Evolutionary conservation across 92 coral and sea anemone genomes (phyloP).

Genomic region (Paragorgia papillata): DNA sequence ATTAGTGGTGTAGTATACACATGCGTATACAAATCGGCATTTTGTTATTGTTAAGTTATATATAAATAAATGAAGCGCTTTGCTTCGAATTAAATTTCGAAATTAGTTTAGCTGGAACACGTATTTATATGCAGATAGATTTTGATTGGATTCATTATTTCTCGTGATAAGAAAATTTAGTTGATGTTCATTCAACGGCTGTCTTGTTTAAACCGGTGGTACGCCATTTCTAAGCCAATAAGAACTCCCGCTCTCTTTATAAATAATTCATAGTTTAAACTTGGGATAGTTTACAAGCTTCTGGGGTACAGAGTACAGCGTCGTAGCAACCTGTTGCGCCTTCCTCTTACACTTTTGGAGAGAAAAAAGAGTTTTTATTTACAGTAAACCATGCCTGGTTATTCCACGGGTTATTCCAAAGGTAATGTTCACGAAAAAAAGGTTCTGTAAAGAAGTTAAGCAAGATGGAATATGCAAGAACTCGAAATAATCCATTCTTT

Average conservation of each 20-base stretch:
- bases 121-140: too few species aligned
- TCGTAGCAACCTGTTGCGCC: constrained; percentile 31
- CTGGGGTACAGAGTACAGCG: constrained; percentile 14
- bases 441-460: too few species aligned
- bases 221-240: constrained; percentile 6
- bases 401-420: constrained; percentile 16
- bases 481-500: too few species aligned
- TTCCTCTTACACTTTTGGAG: not conserved
- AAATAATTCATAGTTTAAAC: constrained; percentile 9
- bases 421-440: not conserved
- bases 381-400: constrained; percentile 1
- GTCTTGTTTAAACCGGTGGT: constrained; percentile 10
- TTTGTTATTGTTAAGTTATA: too few species aligned
- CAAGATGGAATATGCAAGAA: too few species aligned
- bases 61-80: too few species aligned
- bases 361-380: not conserved
- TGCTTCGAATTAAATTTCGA: too few species aligned
- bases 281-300: constrained; percentile 34
- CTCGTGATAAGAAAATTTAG: too few species aligned
- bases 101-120: too few species aligned
- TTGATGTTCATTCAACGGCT: not conserved
- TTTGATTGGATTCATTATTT: too few species aligned
- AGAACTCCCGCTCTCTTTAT: not conserved
- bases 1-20: too few species aligned
- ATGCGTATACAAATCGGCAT: too few species aligned